phyloP scores from a whole-genome alignment of 2,888 invertebrate species.

The Operophtera brumata region DNA sequence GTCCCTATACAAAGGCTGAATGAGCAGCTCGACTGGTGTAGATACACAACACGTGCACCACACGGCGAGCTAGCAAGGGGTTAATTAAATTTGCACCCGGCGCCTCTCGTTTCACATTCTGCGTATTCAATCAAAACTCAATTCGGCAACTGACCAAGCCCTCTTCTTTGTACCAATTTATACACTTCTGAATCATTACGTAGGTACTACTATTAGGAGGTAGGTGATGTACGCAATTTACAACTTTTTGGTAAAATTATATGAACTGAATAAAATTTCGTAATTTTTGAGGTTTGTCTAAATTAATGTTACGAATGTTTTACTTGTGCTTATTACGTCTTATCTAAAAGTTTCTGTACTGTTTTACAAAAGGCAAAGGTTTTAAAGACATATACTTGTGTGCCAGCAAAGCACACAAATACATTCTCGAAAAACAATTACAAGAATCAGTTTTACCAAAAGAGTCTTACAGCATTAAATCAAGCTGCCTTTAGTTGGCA shows the following conservation, averaged over 20 bases:
- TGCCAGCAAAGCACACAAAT: background rate
- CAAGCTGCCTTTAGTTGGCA: background rate
- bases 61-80: slow-evolving; percentile 73
- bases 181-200: slow-evolving; percentile 40
- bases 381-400: too few relatives aligned
- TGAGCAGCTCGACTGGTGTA: slow-evolving; percentile 35
- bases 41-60: slow-evolving; percentile 57
- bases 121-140: slow-evolving; percentile 79
- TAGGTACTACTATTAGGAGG: slow-evolving; percentile 18
- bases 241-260: too few relatives aligned
- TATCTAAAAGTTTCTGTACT: too few relatives aligned
- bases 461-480: background rate
- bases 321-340: too few relatives aligned
- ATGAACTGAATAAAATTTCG: too few relatives aligned
- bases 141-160: slow-evolving; percentile 68
- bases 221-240: slow-evolving; percentile 3
- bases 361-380: too few relatives aligned
- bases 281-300: too few relatives aligned
- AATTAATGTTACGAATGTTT: too few relatives aligned
- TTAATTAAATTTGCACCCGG: slow-evolving; percentile 80
- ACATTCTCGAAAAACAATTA: too few relatives aligned
- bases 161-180: slow-evolving; percentile 61
- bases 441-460: background rate
- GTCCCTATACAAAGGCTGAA: slow-evolving; percentile 29
- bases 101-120: slow-evolving; percentile 75